Conservation (phyloP, 2,797 vertebrate genomes). For the Poeciliopsis paucimaculata region DNA sequence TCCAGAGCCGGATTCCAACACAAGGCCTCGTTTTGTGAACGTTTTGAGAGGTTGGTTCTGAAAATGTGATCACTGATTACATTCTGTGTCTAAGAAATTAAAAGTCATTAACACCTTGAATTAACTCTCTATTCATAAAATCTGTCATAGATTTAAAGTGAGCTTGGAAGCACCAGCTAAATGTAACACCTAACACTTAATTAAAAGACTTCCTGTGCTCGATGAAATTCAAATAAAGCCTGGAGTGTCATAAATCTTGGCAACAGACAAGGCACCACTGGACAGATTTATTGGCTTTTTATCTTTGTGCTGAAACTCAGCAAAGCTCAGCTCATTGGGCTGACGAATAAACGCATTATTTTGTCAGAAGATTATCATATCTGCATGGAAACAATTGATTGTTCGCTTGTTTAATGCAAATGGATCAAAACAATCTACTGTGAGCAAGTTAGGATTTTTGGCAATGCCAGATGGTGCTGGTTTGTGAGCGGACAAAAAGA, state of each 20-base stretch:
- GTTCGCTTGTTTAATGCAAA: constrained; percentile 9
- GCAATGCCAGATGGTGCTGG: constrained; percentile 44
- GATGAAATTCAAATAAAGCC: constrained; percentile 24
- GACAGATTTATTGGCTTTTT: constrained; percentile 26
- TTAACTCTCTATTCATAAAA: neutral
- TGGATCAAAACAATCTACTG: constrained; percentile 8
- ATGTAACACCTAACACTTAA: neutral
- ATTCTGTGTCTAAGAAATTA: neutral
- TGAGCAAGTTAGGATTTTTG: neutral
- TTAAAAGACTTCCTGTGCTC: constrained; percentile 7
- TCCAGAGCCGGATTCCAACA: neutral
- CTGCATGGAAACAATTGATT: constrained; percentile 37
- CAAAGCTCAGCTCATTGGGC: constrained; percentile 4
- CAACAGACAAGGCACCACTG: neutral
- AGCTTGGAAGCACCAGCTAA: neutral
- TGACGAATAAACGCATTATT: constrained; percentile 17
- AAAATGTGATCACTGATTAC: neutral
- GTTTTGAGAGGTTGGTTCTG: neutral
- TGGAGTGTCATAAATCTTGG: constrained; percentile 19
- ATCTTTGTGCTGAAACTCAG: constrained; percentile 14
- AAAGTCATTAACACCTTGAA: neutral
- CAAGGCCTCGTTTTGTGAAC: neutral
- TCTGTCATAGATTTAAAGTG: neutral
- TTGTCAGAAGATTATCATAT: constrained; percentile 26
- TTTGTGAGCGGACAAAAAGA: constrained; percentile 34